phyloP scores from a whole-genome alignment of 2,888 invertebrate species.

The Phaedon cochleariae region DNA sequence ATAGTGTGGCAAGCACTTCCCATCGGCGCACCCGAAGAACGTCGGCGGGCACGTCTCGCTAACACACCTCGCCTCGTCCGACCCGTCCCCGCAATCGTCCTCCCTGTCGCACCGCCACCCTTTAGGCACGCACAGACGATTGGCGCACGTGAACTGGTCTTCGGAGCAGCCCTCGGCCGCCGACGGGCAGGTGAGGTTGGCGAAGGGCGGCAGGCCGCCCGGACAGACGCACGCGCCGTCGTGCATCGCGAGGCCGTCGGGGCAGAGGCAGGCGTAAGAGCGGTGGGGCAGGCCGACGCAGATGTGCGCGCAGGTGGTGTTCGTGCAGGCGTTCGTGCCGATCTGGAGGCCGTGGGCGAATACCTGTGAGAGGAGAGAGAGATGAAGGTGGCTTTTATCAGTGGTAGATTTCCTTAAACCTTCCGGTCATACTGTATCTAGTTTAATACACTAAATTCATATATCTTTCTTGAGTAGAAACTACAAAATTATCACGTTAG shows the following conservation, averaged over 20 bases:
- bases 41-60: conserved; percentile 64
- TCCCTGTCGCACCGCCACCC: conserved; percentile 73
- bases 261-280: conserved; percentile 78
- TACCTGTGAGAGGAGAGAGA: too few relatives aligned
- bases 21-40: conserved; percentile 68
- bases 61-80: conserved; percentile 67
- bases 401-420: too few relatives aligned
- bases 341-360: conserved; percentile 79
- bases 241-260: conserved; percentile 69
- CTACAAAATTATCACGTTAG: too few relatives aligned
- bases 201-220: conserved; percentile 69
- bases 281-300: conserved; percentile 79
- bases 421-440: too few relatives aligned
- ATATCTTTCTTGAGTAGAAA: too few relatives aligned
- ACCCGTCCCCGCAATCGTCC: conserved; percentile 73
- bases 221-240: conserved; percentile 79
- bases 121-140: conserved; percentile 68
- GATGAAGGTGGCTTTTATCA: too few relatives aligned
- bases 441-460: too few relatives aligned
- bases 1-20: conserved; percentile 70
- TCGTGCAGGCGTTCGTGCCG: conserved; percentile 77
- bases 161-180: conserved; percentile 67
- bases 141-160: conserved; percentile 69
- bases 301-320: conserved; percentile 73
- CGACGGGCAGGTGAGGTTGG: conserved; percentile 71